Conservation (phyloP, 2,113 vertebrate species). For the Taxidea taxus region DNA sequence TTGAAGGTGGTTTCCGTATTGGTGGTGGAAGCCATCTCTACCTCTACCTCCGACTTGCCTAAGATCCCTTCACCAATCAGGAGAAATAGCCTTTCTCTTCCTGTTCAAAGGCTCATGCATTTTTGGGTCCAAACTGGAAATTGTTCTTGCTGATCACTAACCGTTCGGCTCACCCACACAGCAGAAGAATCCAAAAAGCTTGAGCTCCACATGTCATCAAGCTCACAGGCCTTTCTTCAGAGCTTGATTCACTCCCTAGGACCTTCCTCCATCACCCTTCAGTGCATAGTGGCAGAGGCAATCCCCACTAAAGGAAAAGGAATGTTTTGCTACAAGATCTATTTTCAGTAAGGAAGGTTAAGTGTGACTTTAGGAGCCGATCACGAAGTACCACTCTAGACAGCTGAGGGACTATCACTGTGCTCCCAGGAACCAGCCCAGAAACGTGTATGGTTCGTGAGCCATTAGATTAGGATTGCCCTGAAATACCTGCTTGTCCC, state of each 20-base stretch:
- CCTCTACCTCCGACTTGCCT: neutral
- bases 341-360: neutral
- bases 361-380: neutral
- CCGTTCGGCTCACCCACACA: neutral
- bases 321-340: neutral
- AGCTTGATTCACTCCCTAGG: neutral
- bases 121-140: neutral
- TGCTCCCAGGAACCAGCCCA: neutral
- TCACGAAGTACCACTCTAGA: neutral
- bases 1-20: neutral
- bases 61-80: neutral
- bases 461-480: neutral
- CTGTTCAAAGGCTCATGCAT: neutral
- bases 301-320: neutral
- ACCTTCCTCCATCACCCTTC: neutral
- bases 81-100: neutral
- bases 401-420: rapidly evolving
- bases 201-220: neutral
- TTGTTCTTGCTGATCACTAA: neutral
- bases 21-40: neutral
- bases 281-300: neutral
- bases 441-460: neutral
- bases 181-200: neutral
- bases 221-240: neutral
- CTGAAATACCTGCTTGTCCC: neutral